Percentiles rank a stretch among this genome's conserved stretches.
These are phyloP conservation scores for Drosophila maculinotata DNA, from an alignment of 2,888 invertebrate genomes.

Conservation along the genomic window DNA sequence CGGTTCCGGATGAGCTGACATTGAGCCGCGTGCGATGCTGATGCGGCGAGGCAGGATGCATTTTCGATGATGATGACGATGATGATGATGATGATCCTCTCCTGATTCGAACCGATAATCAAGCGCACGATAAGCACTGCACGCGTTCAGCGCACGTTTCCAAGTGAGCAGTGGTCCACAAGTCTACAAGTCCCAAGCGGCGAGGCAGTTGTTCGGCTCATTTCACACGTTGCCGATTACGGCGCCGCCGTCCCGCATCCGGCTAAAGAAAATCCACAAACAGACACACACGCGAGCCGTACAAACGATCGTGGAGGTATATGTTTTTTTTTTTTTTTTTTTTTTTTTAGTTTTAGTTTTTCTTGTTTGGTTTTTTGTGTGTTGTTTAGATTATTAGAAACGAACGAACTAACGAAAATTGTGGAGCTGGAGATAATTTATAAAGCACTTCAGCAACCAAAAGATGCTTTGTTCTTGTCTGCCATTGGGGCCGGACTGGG, in stretches of 20 bases:
- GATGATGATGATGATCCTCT: background rate
- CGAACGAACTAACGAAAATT: slow-evolving; percentile 61
- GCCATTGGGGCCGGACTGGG: background rate
- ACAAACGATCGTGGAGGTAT: slow-evolving; percentile 7
- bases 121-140: slow-evolving; percentile 53
- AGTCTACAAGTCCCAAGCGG: slow-evolving; percentile 27
- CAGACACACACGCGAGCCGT: slow-evolving; percentile 7
- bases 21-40: slow-evolving; percentile 74
- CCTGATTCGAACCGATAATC: background rate
- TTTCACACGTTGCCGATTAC: slow-evolving; percentile 66
- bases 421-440: slow-evolving; percentile 71
- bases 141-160: slow-evolving; percentile 70
- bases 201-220: slow-evolving; percentile 60
- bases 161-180: slow-evolving; percentile 51
- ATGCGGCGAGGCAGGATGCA: slow-evolving; percentile 78
- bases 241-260: slow-evolving; percentile 42
- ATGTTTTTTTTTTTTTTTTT: slow-evolving; percentile 22
- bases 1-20: slow-evolving; percentile 57
- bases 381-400: slow-evolving; percentile 74
- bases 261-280: slow-evolving; percentile 37
- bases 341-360: slow-evolving; percentile 12
- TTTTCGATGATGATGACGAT: slow-evolving; percentile 30
- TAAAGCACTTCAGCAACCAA: slow-evolving; percentile 66
- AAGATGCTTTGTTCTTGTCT: slow-evolving; percentile 30
- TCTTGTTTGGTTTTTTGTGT: slow-evolving; percentile 27